A percentile compares a stretch with the other conserved stretches of the same genome.
phyloP scores from a whole-genome alignment of 2,113 vertebrate genomes.

The Oostethus manadensis region DNA sequence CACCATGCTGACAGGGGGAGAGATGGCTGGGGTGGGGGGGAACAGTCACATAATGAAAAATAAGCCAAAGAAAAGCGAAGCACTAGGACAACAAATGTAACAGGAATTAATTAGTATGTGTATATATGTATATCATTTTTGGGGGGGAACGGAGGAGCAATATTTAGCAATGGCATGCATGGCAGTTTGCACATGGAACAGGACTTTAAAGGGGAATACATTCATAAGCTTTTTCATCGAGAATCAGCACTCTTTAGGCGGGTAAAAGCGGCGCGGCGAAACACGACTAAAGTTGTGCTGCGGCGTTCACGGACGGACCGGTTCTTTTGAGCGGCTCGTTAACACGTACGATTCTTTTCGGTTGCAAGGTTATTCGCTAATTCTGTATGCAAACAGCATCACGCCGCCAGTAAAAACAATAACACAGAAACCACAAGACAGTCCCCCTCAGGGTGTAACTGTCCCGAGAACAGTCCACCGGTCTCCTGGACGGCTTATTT shows the following conservation, averaged over 20 bases:
- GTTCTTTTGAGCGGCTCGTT: too few species aligned
- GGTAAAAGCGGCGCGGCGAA: too few species aligned
- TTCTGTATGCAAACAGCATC: too few species aligned
- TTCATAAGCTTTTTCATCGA: constrained; percentile 64
- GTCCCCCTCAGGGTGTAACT: too few species aligned
- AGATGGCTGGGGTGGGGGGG: constrained; percentile 78
- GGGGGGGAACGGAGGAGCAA: constrained; percentile 74
- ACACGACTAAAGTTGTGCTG: too few species aligned
- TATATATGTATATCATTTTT: constrained; percentile 51
- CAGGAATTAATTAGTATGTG: constrained; percentile 76
- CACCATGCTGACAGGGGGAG: constrained; percentile 81
- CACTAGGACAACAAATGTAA: constrained; percentile 88
- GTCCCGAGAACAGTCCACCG: too few species aligned
- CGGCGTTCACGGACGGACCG: too few species aligned
- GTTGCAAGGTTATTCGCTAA: too few species aligned
- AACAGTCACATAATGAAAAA: constrained; percentile 77
- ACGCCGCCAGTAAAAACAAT: too few species aligned
- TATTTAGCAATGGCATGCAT: constrained; percentile 91
- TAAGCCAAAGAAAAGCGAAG: constrained; percentile 75
- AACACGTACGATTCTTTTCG: too few species aligned
- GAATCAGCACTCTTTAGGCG: constrained; percentile 22
- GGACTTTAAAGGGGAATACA: constrained; percentile 91
- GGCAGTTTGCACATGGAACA: constrained; percentile 88
- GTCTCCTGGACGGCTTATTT: too few species aligned
- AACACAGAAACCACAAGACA: too few species aligned